Percentiles rank a stretch among this genome's conserved stretches.
phyloP scores from a whole-genome alignment of 2,797 vertebrate genomes.

The Aphelocoma californica region DNA sequence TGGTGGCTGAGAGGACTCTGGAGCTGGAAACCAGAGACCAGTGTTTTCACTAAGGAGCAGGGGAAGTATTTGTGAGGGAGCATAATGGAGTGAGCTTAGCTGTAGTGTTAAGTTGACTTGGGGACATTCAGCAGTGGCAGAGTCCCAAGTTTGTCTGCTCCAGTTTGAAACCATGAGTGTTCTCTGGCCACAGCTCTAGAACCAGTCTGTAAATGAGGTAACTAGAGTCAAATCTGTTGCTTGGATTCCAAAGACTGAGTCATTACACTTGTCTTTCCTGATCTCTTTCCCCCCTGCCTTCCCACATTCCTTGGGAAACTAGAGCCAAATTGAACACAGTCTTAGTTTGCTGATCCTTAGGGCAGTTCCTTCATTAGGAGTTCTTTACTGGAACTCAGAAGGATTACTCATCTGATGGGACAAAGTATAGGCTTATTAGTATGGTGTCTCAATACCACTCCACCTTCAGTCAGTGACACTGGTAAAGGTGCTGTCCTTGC shows the following conservation, averaged over 20 bases:
- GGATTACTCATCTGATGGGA: not conserved
- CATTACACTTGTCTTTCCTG: slow-evolving; percentile 25
- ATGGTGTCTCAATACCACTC: not conserved
- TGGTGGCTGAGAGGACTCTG: not conserved
- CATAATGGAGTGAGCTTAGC: not conserved
- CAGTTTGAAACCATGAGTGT: slow-evolving; percentile 7
- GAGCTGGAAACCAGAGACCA: not conserved
- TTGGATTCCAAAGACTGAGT: slow-evolving; percentile 52
- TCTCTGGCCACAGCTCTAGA: slow-evolving; percentile 20
- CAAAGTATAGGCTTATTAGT: not conserved
- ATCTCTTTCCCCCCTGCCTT: not conserved
- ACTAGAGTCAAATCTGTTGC: slow-evolving; percentile 3
- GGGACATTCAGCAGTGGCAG: not conserved
- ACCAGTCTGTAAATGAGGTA: slow-evolving; percentile 36
- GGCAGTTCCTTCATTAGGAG: not conserved
- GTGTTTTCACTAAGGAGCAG: not conserved
- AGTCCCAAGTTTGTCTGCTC: not conserved
- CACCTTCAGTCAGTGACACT: not conserved
- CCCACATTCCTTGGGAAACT: not conserved
- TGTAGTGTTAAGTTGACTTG: not conserved
- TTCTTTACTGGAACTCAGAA: not conserved
- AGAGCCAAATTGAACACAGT: not conserved
- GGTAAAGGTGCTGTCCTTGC: not conserved
- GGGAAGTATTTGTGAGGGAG: not conserved
- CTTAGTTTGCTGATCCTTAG: not conserved